Conservation (phyloP, 1,140 invertebrate species). For the Eumeta japonica region DNA sequence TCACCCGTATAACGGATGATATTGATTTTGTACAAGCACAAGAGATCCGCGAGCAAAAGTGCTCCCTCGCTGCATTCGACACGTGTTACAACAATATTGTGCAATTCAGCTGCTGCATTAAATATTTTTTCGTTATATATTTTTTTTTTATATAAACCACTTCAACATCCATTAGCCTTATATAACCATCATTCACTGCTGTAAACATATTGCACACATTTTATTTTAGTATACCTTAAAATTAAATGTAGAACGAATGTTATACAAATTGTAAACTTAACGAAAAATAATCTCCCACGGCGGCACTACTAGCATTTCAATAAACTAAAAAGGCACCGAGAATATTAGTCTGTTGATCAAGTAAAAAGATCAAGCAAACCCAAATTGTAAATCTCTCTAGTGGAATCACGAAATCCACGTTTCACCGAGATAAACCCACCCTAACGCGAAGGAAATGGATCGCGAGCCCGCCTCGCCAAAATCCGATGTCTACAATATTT, state of each 20-base stretch:
- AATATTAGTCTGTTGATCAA: too few relatives aligned
- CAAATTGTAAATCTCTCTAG: neutral
- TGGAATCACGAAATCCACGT: constrained; percentile 6
- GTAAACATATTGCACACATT: too few relatives aligned
- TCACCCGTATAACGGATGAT: constrained; percentile 26
- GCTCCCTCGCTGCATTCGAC: constrained; percentile 7
- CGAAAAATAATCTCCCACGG: too few relatives aligned
- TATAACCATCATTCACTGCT: neutral
- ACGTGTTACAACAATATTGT: constrained; percentile 3
- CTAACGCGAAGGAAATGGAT: constrained; percentile 10
- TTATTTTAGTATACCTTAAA: too few relatives aligned
- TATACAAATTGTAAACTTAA: too few relatives aligned
- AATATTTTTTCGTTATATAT: too few relatives aligned
- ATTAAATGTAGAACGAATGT: too few relatives aligned
- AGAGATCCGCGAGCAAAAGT: neutral
- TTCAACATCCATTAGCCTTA: neutral
- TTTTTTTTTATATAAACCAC: too few relatives aligned
- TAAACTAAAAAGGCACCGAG: too few relatives aligned
- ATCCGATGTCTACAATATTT: constrained; percentile 25
- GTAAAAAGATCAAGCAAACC: too few relatives aligned
- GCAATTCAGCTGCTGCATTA: too few relatives aligned
- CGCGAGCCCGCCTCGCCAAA: constrained; percentile 11
- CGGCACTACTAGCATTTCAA: too few relatives aligned
- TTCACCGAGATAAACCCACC: constrained; percentile 10
- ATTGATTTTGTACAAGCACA: constrained; percentile 32